Percentiles rank a stretch among this genome's conserved stretches.
Conservation (phyloP, 2,888 invertebrate genomes). For the Hylaea fasciaria region DNA sequence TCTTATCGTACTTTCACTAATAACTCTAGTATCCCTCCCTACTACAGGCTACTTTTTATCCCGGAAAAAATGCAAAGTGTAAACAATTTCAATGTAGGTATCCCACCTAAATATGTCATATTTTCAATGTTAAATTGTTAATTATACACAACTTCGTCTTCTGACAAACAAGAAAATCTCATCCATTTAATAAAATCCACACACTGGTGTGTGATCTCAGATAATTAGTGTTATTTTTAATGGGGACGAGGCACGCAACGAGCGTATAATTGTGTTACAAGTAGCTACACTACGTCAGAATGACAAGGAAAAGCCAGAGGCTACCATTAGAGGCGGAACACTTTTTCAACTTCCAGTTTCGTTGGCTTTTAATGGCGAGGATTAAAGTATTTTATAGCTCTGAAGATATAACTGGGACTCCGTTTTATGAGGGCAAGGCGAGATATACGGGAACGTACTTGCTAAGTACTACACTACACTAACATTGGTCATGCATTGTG, state of each 20-base stretch:
- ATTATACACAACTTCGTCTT: neutral
- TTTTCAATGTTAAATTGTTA: too few relatives aligned
- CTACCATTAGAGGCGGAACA: conserved; percentile 49
- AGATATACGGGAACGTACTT: conserved; percentile 30
- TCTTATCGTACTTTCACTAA: too few relatives aligned
- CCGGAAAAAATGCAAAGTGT: too few relatives aligned
- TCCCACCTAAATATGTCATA: too few relatives aligned
- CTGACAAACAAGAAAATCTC: neutral
- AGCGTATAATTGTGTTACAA: conserved; percentile 51
- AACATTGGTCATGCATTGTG: conserved; percentile 18
- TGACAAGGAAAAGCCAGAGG: conserved; percentile 55
- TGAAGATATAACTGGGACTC: conserved; percentile 45
- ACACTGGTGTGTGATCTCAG: conserved; percentile 12
- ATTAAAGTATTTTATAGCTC: conserved; percentile 55
- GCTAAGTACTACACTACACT: too few relatives aligned
- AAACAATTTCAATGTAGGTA: too few relatives aligned
- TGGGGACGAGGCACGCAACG: conserved; percentile 50
- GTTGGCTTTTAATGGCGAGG: conserved; percentile 45
- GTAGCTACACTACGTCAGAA: conserved; percentile 56
- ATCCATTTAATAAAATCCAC: conserved; percentile 7
- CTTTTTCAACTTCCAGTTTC: conserved; percentile 47
- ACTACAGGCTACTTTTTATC: too few relatives aligned
- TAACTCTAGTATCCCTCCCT: too few relatives aligned
- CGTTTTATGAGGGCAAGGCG: conserved; percentile 43
- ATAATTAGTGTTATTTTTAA: conserved; percentile 42